Conservation (phyloP, 2,113 vertebrate species). For the Cyanoramphus novaezelandiae region DNA sequence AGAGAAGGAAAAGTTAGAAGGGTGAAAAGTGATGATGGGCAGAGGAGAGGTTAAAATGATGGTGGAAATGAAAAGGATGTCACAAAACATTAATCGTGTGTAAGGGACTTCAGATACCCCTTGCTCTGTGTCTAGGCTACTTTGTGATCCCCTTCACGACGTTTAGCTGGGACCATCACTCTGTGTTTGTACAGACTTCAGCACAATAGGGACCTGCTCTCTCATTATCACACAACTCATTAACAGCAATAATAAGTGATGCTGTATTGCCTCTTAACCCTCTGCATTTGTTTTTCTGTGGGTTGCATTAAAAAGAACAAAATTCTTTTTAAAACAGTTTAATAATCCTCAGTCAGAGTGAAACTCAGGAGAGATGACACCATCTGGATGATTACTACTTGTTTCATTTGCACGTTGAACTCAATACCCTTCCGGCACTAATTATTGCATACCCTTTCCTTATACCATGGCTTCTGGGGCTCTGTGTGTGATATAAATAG, state of each 20-base stretch:
- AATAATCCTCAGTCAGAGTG: slow-evolving; percentile 45
- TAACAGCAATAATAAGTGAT: slow-evolving; percentile 40
- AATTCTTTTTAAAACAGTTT: background rate
- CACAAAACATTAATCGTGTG: background rate
- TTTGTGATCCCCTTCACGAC: background rate
- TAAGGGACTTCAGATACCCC: background rate
- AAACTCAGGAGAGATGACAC: slow-evolving; percentile 54
- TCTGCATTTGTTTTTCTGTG: slow-evolving; percentile 33
- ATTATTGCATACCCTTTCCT: slow-evolving; percentile 69
- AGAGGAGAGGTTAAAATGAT: background rate
- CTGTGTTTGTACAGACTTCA: background rate
- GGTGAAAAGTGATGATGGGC: background rate
- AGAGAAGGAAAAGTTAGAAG: background rate
- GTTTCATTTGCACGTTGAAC: slow-evolving; percentile 64
- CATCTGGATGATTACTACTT: slow-evolving; percentile 68
- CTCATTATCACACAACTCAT: background rate
- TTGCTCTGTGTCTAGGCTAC: background rate
- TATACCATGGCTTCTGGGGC: slow-evolving; percentile 63
- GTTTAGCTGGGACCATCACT: background rate
- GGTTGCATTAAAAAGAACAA: slow-evolving; percentile 13
- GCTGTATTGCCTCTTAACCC: slow-evolving; percentile 9
- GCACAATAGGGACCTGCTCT: background rate
- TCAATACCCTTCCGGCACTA: slow-evolving; percentile 60
- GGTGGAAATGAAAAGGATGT: background rate
- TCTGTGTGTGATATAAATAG: slow-evolving; percentile 66